A percentile compares a stretch with the other conserved stretches of the same genome.
Conservation (phyloP, 2,888 invertebrate genomes). For the Acanthoscelides obtectus region DNA sequence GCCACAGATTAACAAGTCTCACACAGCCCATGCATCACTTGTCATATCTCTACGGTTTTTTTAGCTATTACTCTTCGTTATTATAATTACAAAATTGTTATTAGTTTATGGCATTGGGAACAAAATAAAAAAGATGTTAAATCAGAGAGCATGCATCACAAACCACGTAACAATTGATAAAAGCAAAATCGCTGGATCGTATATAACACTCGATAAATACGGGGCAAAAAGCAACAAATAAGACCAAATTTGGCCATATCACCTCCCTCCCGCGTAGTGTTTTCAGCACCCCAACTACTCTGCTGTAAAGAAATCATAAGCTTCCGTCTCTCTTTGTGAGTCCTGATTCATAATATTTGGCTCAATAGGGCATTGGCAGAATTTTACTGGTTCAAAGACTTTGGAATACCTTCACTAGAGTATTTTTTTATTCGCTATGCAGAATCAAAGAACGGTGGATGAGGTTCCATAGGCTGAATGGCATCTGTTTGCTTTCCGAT, state of each 20-base stretch:
- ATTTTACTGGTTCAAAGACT: not conserved
- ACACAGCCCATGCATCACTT: too few species aligned
- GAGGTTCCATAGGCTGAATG: too few species aligned
- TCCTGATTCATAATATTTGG: constrained; percentile 22
- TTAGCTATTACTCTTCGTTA: too few species aligned
- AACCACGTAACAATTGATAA: not conserved
- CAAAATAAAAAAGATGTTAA: too few species aligned
- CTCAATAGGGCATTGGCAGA: constrained; percentile 35
- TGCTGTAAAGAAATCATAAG: not conserved
- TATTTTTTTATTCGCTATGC: too few species aligned
- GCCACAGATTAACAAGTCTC: too few species aligned
- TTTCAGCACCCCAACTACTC: not conserved
- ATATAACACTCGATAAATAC: not conserved
- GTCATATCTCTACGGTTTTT: too few species aligned
- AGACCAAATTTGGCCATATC: not conserved
- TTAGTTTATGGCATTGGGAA: too few species aligned
- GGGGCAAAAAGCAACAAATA: not conserved
- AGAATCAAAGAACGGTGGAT: too few species aligned
- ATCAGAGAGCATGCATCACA: too few species aligned
- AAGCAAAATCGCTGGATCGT: not conserved
- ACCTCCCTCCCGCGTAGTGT: not conserved
- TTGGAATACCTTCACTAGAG: not conserved
- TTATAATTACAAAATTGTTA: too few species aligned
- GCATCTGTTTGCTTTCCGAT: too few species aligned
- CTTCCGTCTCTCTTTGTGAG: not conserved